Conservation (phyloP, 2,888 invertebrate genomes). For the Choreutis nemorana region DNA sequence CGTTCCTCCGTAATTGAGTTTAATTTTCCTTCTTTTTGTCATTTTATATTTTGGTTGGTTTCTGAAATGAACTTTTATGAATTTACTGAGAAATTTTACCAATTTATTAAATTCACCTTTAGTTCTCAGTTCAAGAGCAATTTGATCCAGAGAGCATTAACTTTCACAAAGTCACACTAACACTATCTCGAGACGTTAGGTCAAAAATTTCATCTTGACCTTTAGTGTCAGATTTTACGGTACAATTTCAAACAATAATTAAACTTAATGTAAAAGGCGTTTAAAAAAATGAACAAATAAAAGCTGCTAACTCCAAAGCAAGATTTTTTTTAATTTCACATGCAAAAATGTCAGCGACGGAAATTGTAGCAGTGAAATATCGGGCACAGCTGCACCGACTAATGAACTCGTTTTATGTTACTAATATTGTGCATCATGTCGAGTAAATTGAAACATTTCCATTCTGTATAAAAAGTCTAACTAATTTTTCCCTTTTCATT, state of each 20-base stretch:
- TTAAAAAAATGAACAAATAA: constrained; percentile 17
- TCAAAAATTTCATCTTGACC: no score
- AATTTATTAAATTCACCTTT: no score
- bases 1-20: no score
- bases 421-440: constrained; percentile 43
- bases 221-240: no score
- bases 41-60: no score
- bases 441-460: constrained; percentile 22
- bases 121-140: no score
- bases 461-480: constrained; percentile 2
- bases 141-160: no score
- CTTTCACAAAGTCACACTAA: not conserved
- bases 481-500: not conserved
- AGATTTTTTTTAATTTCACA: constrained; percentile 26
- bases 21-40: no score
- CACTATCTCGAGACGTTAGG: no score
- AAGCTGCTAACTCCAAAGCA: not conserved
- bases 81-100: no score
- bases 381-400: constrained; percentile 41
- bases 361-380: constrained; percentile 50
- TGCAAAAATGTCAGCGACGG: constrained; percentile 37
- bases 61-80: no score
- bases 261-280: constrained; percentile 7
- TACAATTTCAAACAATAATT: constrained; percentile 4
- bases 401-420: constrained; percentile 53